A percentile compares a stretch with the other conserved stretches of the same genome.
These are phyloP conservation scores for Murina feae DNA, from an alignment of 2,113 vertebrate species.

Conservation along the genomic window DNA sequence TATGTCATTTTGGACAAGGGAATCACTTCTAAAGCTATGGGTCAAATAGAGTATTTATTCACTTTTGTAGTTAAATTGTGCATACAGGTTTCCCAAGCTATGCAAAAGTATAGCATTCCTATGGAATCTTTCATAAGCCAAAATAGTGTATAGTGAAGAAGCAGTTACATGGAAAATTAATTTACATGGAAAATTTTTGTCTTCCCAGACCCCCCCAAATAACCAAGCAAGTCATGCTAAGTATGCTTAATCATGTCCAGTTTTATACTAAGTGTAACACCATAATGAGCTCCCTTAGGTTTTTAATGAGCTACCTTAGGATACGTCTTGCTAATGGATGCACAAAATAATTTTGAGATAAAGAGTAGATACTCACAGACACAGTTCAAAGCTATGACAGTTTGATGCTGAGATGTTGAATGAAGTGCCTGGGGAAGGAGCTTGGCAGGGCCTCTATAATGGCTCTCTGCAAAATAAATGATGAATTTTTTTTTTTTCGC, in stretches of 20 bases:
- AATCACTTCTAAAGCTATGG: slow-evolving; percentile 4
- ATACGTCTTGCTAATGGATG: not conserved
- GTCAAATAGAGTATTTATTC: not conserved
- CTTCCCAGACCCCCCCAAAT: not conserved
- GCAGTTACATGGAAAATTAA: not conserved
- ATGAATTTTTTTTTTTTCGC: not conserved
- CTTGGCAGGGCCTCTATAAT: not conserved
- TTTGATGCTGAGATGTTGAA: not conserved
- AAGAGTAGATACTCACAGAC: not conserved
- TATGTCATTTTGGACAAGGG: not conserved
- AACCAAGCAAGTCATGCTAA: not conserved
- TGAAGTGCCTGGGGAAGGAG: not conserved
- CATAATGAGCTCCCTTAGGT: not conserved
- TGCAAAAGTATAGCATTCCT: not conserved
- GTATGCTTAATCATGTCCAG: not conserved
- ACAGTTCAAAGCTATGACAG: not conserved
- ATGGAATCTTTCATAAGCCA: not conserved
- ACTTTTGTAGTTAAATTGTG: not conserved
- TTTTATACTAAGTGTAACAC: not conserved
- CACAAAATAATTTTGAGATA: not conserved
- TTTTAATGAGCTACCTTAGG: not conserved
- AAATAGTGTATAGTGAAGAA: not conserved
- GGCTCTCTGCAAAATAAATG: not conserved
- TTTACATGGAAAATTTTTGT: not conserved
- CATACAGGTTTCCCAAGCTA: not conserved